Percentiles rank a stretch among this genome's conserved stretches.
phyloP scores from a whole-genome alignment of 1,140 invertebrate genomes.

The Saccostrea glomerata region DNA sequence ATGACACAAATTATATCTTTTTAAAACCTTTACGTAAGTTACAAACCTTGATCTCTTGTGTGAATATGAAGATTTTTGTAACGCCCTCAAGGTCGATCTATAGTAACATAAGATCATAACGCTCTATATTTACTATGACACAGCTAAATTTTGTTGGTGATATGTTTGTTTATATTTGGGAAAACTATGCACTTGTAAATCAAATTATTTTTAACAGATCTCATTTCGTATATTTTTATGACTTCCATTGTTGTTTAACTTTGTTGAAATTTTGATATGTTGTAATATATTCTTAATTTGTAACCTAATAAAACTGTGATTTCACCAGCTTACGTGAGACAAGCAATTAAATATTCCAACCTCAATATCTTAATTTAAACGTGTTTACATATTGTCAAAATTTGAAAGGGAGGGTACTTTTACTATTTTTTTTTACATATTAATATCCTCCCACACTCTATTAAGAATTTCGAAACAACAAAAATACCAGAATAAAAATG shows the following conservation, averaged over 20 bases:
- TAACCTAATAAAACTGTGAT: neutral
- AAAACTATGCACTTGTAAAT: neutral
- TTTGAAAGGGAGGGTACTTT: neutral
- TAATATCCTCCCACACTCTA: neutral
- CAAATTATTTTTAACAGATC: neutral
- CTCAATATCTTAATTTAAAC: neutral
- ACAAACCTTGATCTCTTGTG: neutral
- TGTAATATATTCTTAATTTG: neutral
- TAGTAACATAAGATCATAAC: neutral
- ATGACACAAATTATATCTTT: too few relatives aligned
- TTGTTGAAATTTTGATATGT: neutral
- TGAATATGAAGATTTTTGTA: neutral
- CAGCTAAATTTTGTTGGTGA: neutral
- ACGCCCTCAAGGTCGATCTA: neutral
- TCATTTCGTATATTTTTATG: neutral
- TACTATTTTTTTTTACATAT: neutral
- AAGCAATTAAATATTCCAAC: neutral
- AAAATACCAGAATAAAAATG: too few relatives aligned
- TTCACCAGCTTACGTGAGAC: neutral
- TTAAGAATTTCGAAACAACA: neutral
- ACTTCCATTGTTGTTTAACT: neutral
- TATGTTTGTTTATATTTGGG: neutral
- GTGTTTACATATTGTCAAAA: neutral
- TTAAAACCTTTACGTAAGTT: neutral
- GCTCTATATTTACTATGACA: neutral